Evolutionary conservation across 2,888 invertebrate species (phyloP), one percentile per base, ranked within the genome.

Genomic region (Dryococelus australis): DNA sequence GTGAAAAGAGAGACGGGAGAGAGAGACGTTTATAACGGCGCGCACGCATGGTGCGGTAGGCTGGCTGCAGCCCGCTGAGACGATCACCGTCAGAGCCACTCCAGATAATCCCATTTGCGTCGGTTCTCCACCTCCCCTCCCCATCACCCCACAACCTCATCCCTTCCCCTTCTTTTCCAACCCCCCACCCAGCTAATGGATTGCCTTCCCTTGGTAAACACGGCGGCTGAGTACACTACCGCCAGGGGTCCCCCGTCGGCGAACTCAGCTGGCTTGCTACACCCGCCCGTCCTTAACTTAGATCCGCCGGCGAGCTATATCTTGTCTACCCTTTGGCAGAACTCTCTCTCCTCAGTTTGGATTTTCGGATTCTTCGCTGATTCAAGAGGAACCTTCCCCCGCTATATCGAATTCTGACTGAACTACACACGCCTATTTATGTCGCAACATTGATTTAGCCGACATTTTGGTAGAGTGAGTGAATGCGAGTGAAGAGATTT

Each of bases 151-250:
- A 12, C 24, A 10, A 20, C n/a, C 65, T 24, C 24, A 8, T n/a
- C 24, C 8, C 24, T 20, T 24, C 65, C 65, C 65, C n/a, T 65
- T 6, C 65, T 20, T 9, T 24, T 1, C 65, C 65, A 8, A 9
- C n/a, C 65, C 65, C 65, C n/a, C 65, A 12, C 65, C 8, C n/a
- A 9, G n/a, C 65, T 65, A 65, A 65, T 65, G 65, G 65, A 65
- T 65, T 65, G 65, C 65, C 65, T 65, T 65, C 65, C 24, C 65
- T 65, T 24, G 65, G 65, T 65, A 65, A 65, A 65, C 65, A 65
- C 65, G 65, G 65, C n/a, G 65, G 65, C n/a, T 65, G 65, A 65
- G 65, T n/a, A 65, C 65, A 65, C 65, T 65, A 20, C 65, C 65
- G 65, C 65, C 65, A 20, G 20, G n/a, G 65, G n/a, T 8, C 20